A percentile compares a stretch with the other conserved stretches of the same genome.
Conservation (phyloP, 2,888 invertebrate species). For the Tachina lurida region DNA sequence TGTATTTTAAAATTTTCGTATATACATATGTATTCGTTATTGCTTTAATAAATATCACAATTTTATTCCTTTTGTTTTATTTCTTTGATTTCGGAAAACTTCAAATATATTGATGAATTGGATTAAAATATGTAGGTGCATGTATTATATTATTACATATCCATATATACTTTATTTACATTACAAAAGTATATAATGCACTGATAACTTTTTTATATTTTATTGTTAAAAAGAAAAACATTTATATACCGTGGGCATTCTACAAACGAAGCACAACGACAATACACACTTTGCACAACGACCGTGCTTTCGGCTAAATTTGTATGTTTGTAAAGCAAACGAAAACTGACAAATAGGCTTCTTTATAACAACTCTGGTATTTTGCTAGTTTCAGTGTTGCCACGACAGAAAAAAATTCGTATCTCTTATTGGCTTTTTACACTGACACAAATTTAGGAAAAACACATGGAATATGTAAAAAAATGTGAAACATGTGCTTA, state of each 20-base stretch:
- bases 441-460: no score
- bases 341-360: conserved; percentile 35
- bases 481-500: no score
- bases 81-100: neutral
- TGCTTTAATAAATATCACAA: conserved; percentile 16
- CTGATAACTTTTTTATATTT: conserved; percentile 12
- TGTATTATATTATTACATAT: no score
- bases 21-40: no score
- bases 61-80: conserved; percentile 9
- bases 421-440: no score
- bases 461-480: no score
- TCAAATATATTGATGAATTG: neutral
- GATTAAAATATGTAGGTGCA: no score
- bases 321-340: conserved; percentile 32
- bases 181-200: neutral
- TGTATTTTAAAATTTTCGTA: no score
- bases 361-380: conserved; percentile 43
- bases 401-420: neutral
- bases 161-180: no score
- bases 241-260: conserved; percentile 45
- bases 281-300: conserved; percentile 52
- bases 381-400: neutral
- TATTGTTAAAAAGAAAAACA: conserved; percentile 29
- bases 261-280: conserved; percentile 47
- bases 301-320: conserved; percentile 27